phyloP scores from a whole-genome alignment of 2,888 invertebrate genomes.

The Drosophila vallismaia region DNA sequence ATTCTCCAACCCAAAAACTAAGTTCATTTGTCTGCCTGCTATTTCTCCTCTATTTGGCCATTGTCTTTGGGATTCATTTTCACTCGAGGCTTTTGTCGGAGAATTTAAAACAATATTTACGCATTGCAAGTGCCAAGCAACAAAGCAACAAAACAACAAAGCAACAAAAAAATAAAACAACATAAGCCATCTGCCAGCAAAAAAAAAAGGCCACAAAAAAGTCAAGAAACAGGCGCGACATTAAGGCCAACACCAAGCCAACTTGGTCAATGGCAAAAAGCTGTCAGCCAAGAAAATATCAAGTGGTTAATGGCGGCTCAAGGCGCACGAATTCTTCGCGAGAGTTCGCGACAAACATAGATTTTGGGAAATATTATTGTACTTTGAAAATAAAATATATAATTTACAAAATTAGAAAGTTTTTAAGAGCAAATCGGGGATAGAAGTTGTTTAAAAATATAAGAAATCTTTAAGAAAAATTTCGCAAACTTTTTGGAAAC shows the following conservation, averaged over 20 bases:
- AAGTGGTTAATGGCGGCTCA: constrained; percentile 9
- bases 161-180: constrained; percentile 18
- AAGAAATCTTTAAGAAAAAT: too few relatives aligned
- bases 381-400: too few relatives aligned
- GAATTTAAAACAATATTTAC: constrained; percentile 75
- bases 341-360: too few relatives aligned
- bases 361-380: too few relatives aligned
- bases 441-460: too few relatives aligned
- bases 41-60: constrained; percentile 36
- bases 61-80: constrained; percentile 52
- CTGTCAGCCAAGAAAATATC: constrained; percentile 19
- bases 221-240: constrained; percentile 41
- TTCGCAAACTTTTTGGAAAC: too few relatives aligned
- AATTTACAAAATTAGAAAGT: too few relatives aligned
- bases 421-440: too few relatives aligned
- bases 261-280: constrained; percentile 27
- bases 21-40: constrained; percentile 68
- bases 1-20: constrained; percentile 35
- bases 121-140: constrained; percentile 36
- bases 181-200: constrained; percentile 24
- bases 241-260: constrained; percentile 45
- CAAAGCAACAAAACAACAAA: constrained; percentile 45
- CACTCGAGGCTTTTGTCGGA: constrained; percentile 45
- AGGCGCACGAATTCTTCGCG: background rate
- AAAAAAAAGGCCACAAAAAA: constrained; percentile 27